Base-by-base conservation (phyloP, 1,140 invertebrate genomes). In the Theocolax elegans region DNA sequence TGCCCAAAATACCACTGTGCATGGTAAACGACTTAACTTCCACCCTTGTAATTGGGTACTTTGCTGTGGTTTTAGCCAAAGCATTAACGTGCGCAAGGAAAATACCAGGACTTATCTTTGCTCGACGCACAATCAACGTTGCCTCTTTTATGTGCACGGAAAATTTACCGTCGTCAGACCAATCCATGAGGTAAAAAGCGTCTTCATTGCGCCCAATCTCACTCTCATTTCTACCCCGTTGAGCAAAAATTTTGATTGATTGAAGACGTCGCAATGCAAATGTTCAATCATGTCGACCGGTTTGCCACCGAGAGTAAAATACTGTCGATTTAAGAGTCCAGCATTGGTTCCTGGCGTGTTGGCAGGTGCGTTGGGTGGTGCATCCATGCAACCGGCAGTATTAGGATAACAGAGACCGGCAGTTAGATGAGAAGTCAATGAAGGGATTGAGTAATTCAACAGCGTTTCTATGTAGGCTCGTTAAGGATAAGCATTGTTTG, bases 381-480 rank as follows among this genome's bases (percentile, higher is more conserved):
- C 74, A 44, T 67, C 67, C 76, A 76, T 48, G 35, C 62, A 19
- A 42, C 58, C 60, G 3, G 71, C 23, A 42, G 46, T 65, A 74
- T 79, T 73, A 31, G 42, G 59, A 53, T 59, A 71, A 63, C 76
- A 76, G 40, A 83, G 29, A 17, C 73, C 67, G 64, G 75, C 77
- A 31, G 73, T 77, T 1, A 85, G 74, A 75, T 85, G 81, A 0
- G 80, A 82, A n/a, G 78, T 67, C 76, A 85, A 85, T 12, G 82
- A 83, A 81, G 81, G 17, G 72, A 74, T 21, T 63, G 65, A 13
- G 73, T 77, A 87, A 72, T 78, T 77, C 3, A 83, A 70, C 8
- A 84, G 53, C 1, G 79, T 85, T 78, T 87, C 83, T 7, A 87
- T 78, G 46, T 87, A 87, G 1, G 80, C 78, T 60, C 80, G 70